Conservation (phyloP, 2,888 invertebrate species). For the Chrysolina haemoptera region DNA sequence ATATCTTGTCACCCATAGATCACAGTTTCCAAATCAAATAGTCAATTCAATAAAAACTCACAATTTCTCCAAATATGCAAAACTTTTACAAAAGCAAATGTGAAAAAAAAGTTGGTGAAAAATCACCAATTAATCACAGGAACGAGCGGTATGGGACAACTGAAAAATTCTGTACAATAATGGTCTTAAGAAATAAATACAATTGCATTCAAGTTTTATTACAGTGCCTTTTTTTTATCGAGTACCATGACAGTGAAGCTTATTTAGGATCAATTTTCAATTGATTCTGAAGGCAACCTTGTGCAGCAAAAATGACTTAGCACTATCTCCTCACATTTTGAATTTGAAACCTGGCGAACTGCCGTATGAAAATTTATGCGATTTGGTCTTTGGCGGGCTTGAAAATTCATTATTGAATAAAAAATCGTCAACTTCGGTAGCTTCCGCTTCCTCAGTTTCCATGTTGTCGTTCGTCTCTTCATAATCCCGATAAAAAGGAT, state of each 20-base stretch:
- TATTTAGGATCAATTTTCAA: too few relatives aligned
- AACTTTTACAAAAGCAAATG: neutral
- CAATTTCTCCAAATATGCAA: neutral
- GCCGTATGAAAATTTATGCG: slow-evolving; percentile 67
- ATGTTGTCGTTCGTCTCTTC: slow-evolving; percentile 65
- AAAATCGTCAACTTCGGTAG: slow-evolving; percentile 62
- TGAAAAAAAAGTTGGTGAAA: too few relatives aligned
- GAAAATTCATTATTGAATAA: slow-evolving; percentile 57
- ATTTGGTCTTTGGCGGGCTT: slow-evolving; percentile 48
- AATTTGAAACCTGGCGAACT: slow-evolving; percentile 70
- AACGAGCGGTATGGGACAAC: too few relatives aligned
- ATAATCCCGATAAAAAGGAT: slow-evolving; percentile 71
- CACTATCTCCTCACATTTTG: slow-evolving; percentile 52
- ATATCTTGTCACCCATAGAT: slow-evolving; percentile 6
- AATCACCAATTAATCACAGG: too few relatives aligned
- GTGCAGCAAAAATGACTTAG: too few relatives aligned
- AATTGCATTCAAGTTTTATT: too few relatives aligned
- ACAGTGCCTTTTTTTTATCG: too few relatives aligned
- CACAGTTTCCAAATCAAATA: slow-evolving; percentile 16
- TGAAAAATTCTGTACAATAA: too few relatives aligned
- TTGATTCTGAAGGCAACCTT: too few relatives aligned
- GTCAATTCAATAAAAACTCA: neutral
- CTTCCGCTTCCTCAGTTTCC: slow-evolving; percentile 54
- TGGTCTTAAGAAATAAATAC: too few relatives aligned
- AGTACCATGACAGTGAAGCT: too few relatives aligned